phyloP scores from a whole-genome alignment of 2,797 vertebrate species.

The Siniperca scherzeri region DNA sequence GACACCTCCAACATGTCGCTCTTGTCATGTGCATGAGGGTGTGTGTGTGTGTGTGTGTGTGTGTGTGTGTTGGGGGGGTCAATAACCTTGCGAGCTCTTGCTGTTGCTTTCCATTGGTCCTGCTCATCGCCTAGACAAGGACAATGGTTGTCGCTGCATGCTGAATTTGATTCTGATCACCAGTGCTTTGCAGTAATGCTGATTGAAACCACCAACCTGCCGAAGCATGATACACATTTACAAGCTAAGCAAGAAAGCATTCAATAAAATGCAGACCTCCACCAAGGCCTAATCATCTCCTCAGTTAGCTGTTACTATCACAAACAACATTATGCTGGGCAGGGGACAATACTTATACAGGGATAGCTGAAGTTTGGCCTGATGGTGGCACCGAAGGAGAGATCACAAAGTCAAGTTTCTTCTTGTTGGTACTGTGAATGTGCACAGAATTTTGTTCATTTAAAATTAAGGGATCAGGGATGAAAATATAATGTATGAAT shows the following conservation, averaged over 20 bases:
- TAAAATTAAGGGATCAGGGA: not conserved
- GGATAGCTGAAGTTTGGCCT: not conserved
- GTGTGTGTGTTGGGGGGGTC: not conserved
- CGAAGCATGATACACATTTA: conserved; percentile 45
- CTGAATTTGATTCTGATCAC: conserved; percentile 49
- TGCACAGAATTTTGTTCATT: not conserved
- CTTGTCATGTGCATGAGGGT: conserved; percentile 15
- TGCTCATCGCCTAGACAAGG: conserved; percentile 40
- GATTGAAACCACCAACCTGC: conserved; percentile 38
- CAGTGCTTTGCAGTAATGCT: conserved; percentile 51
- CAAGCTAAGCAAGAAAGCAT: conserved; percentile 47
- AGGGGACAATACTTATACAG: conserved; percentile 20
- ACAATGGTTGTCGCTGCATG: conserved; percentile 32
- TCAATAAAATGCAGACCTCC: conserved; percentile 10
- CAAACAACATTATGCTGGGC: conserved; percentile 9
- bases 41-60: conserved; percentile 9
- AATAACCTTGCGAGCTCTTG: conserved; percentile 40
- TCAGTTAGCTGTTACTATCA: conserved; percentile 25
- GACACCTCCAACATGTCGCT: conserved; percentile 39
- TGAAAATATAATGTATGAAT: conserved; percentile 1
- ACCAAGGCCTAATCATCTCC: conserved; percentile 25
- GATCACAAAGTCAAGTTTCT: not conserved
- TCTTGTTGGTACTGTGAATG: not conserved
- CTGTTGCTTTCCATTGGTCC: conserved; percentile 26
- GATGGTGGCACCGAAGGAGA: conserved; percentile 3